phyloP scores from a whole-genome alignment of 2,113 vertebrate species.

The Dasyornis broadbenti region DNA sequence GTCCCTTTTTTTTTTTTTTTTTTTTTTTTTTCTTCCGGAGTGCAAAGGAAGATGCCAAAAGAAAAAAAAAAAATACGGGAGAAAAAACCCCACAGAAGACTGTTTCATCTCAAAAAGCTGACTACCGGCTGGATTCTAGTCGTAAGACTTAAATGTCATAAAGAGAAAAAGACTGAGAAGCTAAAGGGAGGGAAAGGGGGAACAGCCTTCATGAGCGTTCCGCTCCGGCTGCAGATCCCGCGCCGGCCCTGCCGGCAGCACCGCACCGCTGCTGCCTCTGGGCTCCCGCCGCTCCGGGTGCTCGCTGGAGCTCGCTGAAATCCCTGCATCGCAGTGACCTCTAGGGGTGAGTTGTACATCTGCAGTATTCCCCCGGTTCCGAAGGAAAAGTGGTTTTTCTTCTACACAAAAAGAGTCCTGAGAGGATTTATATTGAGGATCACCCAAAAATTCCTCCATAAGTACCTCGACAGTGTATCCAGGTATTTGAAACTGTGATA shows the following conservation, averaged over 20 bases:
- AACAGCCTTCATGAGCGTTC: background rate
- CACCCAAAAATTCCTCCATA: background rate
- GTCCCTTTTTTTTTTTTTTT: background rate
- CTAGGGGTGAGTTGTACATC: conserved; percentile 53
- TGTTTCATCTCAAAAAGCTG: background rate
- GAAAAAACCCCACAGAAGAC: rapidly evolving
- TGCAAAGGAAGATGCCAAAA: background rate
- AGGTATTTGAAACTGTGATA: background rate
- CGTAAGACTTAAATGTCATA: background rate
- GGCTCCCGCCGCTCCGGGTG: rapidly evolving
- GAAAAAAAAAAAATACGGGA: rapidly evolving
- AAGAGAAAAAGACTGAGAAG: background rate
- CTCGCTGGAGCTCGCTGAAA: background rate
- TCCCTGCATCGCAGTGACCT: conserved; percentile 68
- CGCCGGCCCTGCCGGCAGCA: background rate
- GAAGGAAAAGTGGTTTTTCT: too few relatives aligned
- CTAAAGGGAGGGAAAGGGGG: background rate
- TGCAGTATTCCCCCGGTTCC: background rate
- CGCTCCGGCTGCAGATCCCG: background rate
- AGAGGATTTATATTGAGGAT: background rate
- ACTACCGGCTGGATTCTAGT: background rate
- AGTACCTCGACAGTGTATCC: background rate
- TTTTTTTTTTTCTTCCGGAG: background rate
- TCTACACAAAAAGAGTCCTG: background rate
- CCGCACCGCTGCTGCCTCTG: too few relatives aligned